A percentile compares a stretch with the other conserved stretches of the same genome.
Conservation (phyloP, 2,113 vertebrate species). For the Phalacrocorax brasilianus region DNA sequence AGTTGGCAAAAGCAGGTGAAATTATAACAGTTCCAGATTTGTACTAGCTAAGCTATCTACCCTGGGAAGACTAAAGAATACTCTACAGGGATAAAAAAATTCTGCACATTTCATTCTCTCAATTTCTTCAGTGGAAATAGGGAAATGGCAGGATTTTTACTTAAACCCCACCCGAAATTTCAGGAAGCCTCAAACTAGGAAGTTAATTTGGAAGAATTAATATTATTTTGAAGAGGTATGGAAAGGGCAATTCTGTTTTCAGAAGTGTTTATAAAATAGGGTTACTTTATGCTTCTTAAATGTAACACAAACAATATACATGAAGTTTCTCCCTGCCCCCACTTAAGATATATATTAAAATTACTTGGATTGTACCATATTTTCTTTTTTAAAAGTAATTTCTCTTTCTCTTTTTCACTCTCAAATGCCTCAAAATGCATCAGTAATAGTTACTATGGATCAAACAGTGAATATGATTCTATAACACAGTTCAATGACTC, state of each 20-base stretch:
- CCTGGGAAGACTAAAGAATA: not conserved
- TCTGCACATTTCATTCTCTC: not conserved
- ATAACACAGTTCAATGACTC: not conserved
- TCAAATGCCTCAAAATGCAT: not conserved
- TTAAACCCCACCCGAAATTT: not conserved
- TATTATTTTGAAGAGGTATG: not conserved
- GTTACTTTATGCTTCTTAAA: not conserved
- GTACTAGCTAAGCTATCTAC: not conserved
- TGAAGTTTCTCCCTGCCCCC: fast-evolving
- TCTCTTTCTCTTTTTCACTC: not conserved
- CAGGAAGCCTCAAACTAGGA: not conserved
- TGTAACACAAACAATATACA: not conserved
- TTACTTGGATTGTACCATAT: not conserved
- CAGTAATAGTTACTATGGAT: not conserved
- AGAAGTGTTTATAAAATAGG: not conserved
- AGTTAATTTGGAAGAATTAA: not conserved
- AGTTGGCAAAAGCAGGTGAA: not conserved
- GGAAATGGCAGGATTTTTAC: not conserved
- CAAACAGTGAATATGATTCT: not conserved
- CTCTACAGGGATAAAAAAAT: fast-evolving
- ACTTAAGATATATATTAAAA: not conserved
- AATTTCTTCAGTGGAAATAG: not conserved
- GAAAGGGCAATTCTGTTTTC: not conserved
- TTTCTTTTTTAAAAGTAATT: not conserved
- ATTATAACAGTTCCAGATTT: not conserved